Evolutionary conservation across 2,888 invertebrate species (phyloP).

Genomic region (Eilema sororculum): DNA sequence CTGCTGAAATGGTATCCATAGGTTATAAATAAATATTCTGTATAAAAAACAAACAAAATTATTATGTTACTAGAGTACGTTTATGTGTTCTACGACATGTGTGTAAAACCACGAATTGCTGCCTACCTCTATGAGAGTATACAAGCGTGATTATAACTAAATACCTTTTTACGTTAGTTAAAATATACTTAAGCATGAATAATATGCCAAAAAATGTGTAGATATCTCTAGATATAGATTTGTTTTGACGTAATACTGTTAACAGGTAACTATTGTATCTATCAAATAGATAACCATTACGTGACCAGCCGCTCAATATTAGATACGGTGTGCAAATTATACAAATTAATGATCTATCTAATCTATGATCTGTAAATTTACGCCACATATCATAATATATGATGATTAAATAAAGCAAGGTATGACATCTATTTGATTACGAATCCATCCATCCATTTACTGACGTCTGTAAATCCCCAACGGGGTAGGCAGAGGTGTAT

Average conservation of each 20-base stretch:
- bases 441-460: too few species aligned
- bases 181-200: background rate
- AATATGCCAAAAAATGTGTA: background rate
- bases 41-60: too few species aligned
- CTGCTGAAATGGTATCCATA: too few species aligned
- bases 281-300: constrained; percentile 5
- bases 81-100: too few species aligned
- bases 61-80: too few species aligned
- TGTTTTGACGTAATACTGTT: background rate
- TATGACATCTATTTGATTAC: background rate
- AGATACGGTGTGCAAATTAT: constrained; percentile 1
- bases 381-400: background rate
- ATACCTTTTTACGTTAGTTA: too few species aligned
- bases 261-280: background rate
- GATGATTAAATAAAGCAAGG: background rate
- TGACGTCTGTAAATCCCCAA: too few species aligned
- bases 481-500: too few species aligned
- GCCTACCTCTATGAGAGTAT: too few species aligned
- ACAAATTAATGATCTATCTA: background rate
- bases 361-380: background rate
- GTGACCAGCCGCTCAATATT: background rate
- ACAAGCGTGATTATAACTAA: too few species aligned
- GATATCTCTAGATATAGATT: background rate
- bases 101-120: too few species aligned
- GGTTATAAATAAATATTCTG: too few species aligned